These are phyloP conservation scores for Spermophilus dauricus DNA, from an alignment of 2,113 vertebrate species.

Conservation along the genomic window DNA sequence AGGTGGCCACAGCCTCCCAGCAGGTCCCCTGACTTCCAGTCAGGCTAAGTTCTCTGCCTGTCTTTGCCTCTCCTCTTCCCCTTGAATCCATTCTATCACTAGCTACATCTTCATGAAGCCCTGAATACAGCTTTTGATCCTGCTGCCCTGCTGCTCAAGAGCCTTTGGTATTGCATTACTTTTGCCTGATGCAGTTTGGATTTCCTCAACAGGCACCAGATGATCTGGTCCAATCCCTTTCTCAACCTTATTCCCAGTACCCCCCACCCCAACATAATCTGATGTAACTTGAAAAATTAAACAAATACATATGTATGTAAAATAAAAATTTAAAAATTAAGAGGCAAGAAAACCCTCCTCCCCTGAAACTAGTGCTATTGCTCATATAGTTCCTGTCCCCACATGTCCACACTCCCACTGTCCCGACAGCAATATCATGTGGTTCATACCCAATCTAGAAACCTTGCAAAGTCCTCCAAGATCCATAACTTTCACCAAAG, in stretches of 20 bases:
- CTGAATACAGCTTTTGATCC: not conserved
- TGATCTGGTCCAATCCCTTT: not conserved
- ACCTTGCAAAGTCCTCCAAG: not conserved
- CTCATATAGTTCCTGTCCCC: not conserved
- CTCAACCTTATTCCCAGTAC: not conserved
- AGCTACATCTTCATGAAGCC: not conserved
- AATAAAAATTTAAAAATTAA: not conserved
- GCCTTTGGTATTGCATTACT: too few relatives aligned
- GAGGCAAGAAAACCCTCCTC: not conserved
- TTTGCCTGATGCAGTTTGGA: not conserved
- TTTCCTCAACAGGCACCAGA: not conserved
- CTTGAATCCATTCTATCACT: not conserved
- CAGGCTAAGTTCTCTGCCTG: not conserved
- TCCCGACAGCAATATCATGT: fast-evolving
- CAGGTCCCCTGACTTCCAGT: not conserved
- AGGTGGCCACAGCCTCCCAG: not conserved
- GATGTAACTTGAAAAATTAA: not conserved
- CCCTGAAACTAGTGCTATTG: not conserved
- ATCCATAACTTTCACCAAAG: too few relatives aligned
- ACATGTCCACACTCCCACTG: fast-evolving
- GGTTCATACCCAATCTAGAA: not conserved
- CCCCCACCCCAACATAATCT: not conserved
- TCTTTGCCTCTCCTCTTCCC: not conserved
- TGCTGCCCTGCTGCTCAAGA: not conserved
- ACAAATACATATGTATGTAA: not conserved